Conservation (phyloP, 1,140 invertebrate species). For the Zophobas atratus region DNA sequence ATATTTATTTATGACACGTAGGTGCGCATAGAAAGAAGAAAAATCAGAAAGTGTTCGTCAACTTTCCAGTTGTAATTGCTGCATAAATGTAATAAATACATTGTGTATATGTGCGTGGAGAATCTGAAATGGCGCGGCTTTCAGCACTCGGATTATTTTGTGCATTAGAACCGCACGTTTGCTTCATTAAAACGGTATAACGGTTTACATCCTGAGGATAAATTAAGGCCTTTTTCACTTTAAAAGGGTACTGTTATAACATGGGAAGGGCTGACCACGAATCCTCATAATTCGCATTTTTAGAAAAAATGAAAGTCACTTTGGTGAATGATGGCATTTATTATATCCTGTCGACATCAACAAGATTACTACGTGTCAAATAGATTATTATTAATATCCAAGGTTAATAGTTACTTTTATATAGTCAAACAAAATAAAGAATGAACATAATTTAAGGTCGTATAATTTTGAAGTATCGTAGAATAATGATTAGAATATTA, state of each 20-base stretch:
- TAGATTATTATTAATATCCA: neutral
- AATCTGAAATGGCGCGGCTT: constrained; percentile 30
- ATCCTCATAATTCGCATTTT: neutral
- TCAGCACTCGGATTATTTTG: constrained; percentile 40
- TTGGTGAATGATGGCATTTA: too few species aligned
- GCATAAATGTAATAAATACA: constrained; percentile 20
- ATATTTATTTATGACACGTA: too few species aligned
- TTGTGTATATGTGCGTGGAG: constrained; percentile 29
- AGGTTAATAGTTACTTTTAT: too few species aligned
- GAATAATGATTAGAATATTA: too few species aligned
- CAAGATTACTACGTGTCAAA: neutral
- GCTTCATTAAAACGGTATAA: constrained; percentile 51
- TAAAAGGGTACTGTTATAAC: constrained; percentile 17
- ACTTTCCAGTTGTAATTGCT: constrained; percentile 9
- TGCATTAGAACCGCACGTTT: constrained; percentile 50
- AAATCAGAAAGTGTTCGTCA: neutral
- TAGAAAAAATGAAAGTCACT: neutral
- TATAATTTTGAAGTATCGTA: too few species aligned
- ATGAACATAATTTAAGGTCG: too few species aligned
- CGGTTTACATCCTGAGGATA: constrained; percentile 30
- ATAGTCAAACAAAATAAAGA: too few species aligned
- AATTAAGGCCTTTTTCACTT: constrained; percentile 11
- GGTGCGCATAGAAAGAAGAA: too few species aligned
- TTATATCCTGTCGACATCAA: too few species aligned
- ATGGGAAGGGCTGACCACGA: neutral